Conservation (phyloP, 2,888 invertebrate species). For the Leptarthrus brevirostris region DNA sequence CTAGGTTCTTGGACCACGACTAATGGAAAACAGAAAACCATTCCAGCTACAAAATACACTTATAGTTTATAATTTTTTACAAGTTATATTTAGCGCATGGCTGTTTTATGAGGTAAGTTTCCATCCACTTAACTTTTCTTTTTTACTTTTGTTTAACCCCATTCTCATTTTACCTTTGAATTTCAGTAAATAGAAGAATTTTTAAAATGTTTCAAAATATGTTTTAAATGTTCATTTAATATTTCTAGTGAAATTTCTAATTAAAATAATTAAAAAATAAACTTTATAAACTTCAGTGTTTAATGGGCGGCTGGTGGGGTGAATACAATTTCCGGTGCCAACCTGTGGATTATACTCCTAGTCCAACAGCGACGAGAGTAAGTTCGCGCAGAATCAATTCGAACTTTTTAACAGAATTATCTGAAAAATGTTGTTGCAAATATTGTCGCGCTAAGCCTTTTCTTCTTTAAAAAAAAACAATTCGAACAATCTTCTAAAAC, state of each 20-base stretch:
- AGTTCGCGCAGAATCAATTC: conserved; percentile 67
- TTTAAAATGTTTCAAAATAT: not conserved
- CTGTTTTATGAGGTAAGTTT: conserved; percentile 88
- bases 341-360: conserved; percentile 88
- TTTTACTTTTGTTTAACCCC: not conserved
- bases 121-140: not conserved
- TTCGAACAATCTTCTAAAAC: not conserved
- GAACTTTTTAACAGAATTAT: no score
- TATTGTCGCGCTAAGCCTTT: not conserved
- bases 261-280: conserved; percentile 54
- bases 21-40: conserved; percentile 93
- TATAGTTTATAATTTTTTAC: conserved; percentile 85
- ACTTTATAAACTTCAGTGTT: conserved; percentile 72
- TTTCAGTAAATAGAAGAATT: not conserved
- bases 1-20: conserved; percentile 84
- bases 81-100: conserved; percentile 92
- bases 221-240: not conserved
- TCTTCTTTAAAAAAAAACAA: not conserved
- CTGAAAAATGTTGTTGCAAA: conserved; percentile 17
- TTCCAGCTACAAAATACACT: conserved; percentile 82
- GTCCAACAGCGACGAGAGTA: conserved; percentile 85
- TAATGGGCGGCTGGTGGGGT: conserved; percentile 91
- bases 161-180: not conserved
- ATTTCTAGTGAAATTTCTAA: not conserved
- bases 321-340: conserved; percentile 91